phyloP scores from a whole-genome alignment of 2,797 vertebrate species.

The Chiropotes sagulatus region DNA sequence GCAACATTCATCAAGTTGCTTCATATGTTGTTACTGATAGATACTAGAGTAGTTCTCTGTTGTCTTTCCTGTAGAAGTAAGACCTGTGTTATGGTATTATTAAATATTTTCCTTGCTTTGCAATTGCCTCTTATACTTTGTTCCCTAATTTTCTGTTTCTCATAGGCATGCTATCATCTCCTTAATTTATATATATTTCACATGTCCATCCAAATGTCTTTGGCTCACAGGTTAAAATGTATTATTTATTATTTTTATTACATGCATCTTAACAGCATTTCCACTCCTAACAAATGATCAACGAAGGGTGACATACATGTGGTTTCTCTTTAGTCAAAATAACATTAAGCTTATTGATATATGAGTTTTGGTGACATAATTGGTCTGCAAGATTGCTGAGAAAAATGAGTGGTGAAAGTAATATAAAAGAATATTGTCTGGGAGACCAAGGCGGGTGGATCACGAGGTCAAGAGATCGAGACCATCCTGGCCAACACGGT shows the following conservation, averaged over 20 bases:
- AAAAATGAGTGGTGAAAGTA: not conserved
- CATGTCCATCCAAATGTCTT: not conserved
- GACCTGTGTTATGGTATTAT: not conserved
- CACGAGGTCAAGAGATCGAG: no score
- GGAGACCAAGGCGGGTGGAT: no score
- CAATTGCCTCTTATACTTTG: not conserved
- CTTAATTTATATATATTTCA: not conserved
- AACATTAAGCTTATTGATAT: slow-evolving; percentile 51
- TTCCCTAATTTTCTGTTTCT: not conserved
- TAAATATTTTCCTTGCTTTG: not conserved
- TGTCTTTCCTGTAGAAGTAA: slow-evolving; percentile 20
- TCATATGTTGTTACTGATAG: not conserved
- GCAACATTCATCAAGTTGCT: slow-evolving; percentile 14
- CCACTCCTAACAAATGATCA: slow-evolving; percentile 23
- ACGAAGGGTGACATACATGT: slow-evolving; percentile 58
- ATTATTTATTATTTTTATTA: slow-evolving; percentile 66
- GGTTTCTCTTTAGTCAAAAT: slow-evolving; percentile 55
- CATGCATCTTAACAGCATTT: slow-evolving; percentile 26
- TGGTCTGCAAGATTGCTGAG: not conserved
- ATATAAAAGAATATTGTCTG: not conserved
- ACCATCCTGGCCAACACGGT: no score
- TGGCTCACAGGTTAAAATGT: slow-evolving; percentile 41
- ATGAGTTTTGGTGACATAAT: slow-evolving; percentile 22
- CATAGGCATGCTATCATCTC: not conserved
- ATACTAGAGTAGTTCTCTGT: slow-evolving; percentile 14